Evolutionary conservation across 92 coral and sea anemone species (phyloP), one percentile per base, ranked within the genome.

Genomic region (Zoanthus sociatus): DNA sequence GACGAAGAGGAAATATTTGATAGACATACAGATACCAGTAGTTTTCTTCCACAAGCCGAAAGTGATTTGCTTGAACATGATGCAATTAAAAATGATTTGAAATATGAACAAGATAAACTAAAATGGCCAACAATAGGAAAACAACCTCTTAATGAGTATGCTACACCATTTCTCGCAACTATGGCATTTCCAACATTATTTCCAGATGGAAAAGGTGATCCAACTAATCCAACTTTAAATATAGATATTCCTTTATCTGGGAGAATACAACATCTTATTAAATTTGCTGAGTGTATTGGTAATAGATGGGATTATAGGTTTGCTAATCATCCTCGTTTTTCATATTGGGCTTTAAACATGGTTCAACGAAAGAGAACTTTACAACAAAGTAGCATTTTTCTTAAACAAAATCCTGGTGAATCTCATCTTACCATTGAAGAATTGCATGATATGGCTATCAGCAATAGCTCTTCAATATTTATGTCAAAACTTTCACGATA

Each of bases 11-110:
- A 88, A 14, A 61, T 83, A 71, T 83, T 82, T 72, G 74, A 88
- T 73, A 45, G 42, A 20, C 33, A 83, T 58, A 88, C 91, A 31
- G 82, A 88, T 82, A 83, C 88, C 26, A 82, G 88, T 73, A 71
- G 82, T 88, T 88, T 88, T 88, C 88, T 88, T 70, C 91, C 91
- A 32, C 70, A 87, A 37, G 30, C 14, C 30, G 79, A 56, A 50
- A 79, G 72, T 70, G 46, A 44, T 37, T 77, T 66, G 66, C 90
- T 87, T 33, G 90, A 79, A 56, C 77, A 87, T 66, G 90, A 69
- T 69, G 73, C 73, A 69, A 30, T 31, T 69, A 18, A 18, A 21
- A 18, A 20, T 69, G 73, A 69, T 18, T 18, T 69, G 31, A 21
- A 21, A 69, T 18, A 18, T 18, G 45, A 20, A 26, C 26, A 26